phyloP scores from a whole-genome alignment of 2,113 vertebrate species.

The Ceratotherium simum region DNA sequence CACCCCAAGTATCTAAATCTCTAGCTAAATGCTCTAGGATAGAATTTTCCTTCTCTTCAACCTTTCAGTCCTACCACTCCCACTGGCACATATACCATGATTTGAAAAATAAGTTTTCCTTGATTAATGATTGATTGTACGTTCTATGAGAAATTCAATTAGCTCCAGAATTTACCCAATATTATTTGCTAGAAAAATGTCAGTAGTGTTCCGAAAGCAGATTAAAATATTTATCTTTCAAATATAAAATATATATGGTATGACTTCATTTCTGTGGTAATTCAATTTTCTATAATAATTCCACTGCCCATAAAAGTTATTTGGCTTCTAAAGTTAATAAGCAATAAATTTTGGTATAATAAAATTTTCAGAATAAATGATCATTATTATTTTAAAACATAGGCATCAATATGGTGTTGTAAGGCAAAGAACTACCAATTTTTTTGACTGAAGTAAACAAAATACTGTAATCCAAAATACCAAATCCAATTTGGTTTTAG shows the following conservation, averaged over 20 bases:
- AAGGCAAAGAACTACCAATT: not conserved
- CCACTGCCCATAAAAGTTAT: slow-evolving; percentile 18
- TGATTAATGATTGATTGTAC: not conserved
- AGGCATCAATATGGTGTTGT: not conserved
- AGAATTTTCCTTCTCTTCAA: not conserved
- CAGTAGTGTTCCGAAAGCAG: not conserved
- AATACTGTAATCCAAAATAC: slow-evolving; percentile 1
- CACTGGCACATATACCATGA: not conserved
- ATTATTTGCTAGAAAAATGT: not conserved
- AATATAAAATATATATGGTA: not conserved
- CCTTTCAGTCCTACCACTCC: not conserved
- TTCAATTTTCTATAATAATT: slow-evolving; percentile 3
- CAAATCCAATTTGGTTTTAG: not conserved
- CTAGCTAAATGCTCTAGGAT: not conserved
- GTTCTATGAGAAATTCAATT: not conserved
- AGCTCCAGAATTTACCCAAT: not conserved
- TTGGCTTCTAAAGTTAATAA: slow-evolving; percentile 19
- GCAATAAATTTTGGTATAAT: not conserved
- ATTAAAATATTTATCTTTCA: slow-evolving; percentile 10
- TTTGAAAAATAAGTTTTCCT: not conserved
- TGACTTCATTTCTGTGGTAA: not conserved
- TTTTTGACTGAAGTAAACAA: not conserved
- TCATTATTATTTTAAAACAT: slow-evolving; percentile 9
- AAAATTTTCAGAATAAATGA: slow-evolving; percentile 22
- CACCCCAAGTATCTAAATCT: not conserved